Base-by-base conservation (phyloP, 2,113 vertebrate species). In the Rhynchopsitta pachyrhyncha region DNA sequence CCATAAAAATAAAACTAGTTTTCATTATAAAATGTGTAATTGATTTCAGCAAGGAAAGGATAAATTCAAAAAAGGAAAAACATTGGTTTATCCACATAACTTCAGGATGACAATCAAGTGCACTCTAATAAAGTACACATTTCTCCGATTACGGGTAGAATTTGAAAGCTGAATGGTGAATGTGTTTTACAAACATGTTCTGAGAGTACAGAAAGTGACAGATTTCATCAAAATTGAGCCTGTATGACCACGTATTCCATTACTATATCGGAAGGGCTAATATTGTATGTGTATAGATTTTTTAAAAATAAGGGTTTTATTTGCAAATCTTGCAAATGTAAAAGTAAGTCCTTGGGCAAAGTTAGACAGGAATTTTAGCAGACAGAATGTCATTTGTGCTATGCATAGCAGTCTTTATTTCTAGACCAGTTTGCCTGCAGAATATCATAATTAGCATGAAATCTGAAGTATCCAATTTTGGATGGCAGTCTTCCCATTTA, bases 341-440 rank as follows among this genome's bases (percentile, higher is more conserved):
- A 90, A 82, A 93, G 29, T 8, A 41, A 80, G 33, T 69, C 68
- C 59, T 86, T 93, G 60, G 35, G 35, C 62, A 90, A 96, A 95
- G 50, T 95, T 70, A 92, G 47, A 18, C 22, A 66, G 28, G 55
- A 60, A 53, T 86, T 92, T 68, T 49, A 71, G 27, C 4, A 82
- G 39, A 68, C 16, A 91, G 28, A 59, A 39, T 5, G 2, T 77
- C 9, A 73, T 39, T 42, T 91, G 25, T 17, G 16, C 53, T 33
- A 18, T 49, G 8, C 37, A 55, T 3, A 84, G 10, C n/a, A 42
- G 3, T 49, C 41, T 86, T 88, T 92, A 83, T n/a, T 93, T 80
- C 24, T 74, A 64, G 53, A 85, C 11, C 33, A 66, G 11, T 31
- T 87, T 31, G 7, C 17, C 19, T 75, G 27, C 8, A 76, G 33